These are phyloP conservation scores for Kryptolebias marmoratus DNA, from an alignment of 2,113 vertebrate genomes.

Conservation along the genomic window DNA sequence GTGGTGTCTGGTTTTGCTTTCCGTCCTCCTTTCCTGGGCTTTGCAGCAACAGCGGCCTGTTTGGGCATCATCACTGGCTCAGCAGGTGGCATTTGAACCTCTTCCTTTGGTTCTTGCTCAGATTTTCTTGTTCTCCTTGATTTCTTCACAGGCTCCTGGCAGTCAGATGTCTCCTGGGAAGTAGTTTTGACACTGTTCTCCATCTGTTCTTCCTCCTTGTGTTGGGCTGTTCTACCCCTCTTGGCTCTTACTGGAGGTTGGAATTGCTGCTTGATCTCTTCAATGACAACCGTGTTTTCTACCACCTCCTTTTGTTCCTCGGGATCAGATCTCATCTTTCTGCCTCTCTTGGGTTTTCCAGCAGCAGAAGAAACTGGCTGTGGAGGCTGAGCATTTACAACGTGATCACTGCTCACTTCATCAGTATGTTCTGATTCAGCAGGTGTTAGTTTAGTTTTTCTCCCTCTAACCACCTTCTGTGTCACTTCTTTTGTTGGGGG, in stretches of 20 bases:
- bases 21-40: constrained; percentile 45
- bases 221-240: constrained; percentile 51
- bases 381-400: background rate
- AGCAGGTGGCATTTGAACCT: constrained; percentile 3
- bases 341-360: constrained; percentile 56
- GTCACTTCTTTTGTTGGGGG: constrained; percentile 16
- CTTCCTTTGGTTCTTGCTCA: constrained; percentile 26
- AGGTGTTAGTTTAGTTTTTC: constrained; percentile 42
- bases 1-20: constrained; percentile 32
- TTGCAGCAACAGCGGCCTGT: background rate
- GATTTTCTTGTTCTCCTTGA: constrained; percentile 40
- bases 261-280: constrained; percentile 24
- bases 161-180: background rate
- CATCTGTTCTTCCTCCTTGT: constrained; percentile 19
- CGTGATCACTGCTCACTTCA: background rate
- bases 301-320: constrained; percentile 14
- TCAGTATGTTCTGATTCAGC: constrained; percentile 10
- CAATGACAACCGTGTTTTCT: background rate
- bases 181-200: background rate
- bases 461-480: constrained; percentile 52
- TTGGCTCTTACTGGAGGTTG: constrained; percentile 41
- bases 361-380: background rate
- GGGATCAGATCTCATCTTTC: constrained; percentile 23
- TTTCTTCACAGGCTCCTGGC: constrained; percentile 35
- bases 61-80: constrained; percentile 15